These are phyloP conservation scores for Xiphophorus birchmanni DNA, from an alignment of 2,797 vertebrate species.

Conservation along the genomic window DNA sequence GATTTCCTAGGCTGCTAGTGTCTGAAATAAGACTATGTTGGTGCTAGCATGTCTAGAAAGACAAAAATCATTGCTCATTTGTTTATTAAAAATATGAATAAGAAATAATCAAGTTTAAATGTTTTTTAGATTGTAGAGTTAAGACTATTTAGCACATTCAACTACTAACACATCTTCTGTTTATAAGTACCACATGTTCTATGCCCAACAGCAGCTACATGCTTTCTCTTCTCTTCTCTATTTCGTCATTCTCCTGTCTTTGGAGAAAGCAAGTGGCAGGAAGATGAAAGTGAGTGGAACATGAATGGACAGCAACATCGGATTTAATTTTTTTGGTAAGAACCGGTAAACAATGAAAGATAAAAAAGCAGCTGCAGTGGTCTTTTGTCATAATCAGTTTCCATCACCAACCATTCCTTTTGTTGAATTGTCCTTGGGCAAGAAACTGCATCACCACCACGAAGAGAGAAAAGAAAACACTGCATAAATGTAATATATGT, in stretches of 20 bases:
- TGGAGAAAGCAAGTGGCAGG: neutral
- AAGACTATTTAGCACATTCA: neutral
- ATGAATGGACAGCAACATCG: neutral
- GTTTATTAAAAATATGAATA: too few species aligned
- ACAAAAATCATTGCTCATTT: neutral
- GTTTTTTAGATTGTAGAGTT: neutral
- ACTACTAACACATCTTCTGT: neutral
- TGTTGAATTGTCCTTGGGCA: neutral
- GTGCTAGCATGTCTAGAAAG: neutral
- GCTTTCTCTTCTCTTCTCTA: neutral
- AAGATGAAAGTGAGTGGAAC: neutral
- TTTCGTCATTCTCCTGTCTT: neutral
- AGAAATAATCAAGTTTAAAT: neutral
- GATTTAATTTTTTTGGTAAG: neutral
- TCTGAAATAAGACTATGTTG: neutral
- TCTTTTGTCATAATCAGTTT: neutral
- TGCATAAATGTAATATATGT: neutral
- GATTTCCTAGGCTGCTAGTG: neutral
- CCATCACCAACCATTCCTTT: neutral
- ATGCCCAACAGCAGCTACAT: neutral
- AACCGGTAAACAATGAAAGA: neutral
- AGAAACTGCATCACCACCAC: neutral
- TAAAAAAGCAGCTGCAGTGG: neutral
- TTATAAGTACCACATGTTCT: neutral
- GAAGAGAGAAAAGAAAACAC: neutral